A percentile compares a stretch with the other conserved stretches of the same genome.
Evolutionary conservation across 2,888 invertebrate genomes (phyloP).

Genomic region (Bellardia pandia): DNA sequence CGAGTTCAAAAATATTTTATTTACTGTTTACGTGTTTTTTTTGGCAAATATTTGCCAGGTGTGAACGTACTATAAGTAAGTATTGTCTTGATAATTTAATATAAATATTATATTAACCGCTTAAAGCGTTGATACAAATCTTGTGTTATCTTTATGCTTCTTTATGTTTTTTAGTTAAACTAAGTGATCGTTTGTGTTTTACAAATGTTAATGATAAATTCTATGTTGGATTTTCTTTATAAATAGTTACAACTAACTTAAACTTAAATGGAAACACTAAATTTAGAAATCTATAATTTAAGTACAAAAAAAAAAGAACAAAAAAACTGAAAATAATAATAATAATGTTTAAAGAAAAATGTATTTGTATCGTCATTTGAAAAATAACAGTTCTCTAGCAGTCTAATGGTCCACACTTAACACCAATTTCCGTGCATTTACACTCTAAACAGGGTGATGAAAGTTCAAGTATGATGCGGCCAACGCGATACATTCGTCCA

Average conservation of each 20-base stretch:
- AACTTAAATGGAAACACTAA: slow-evolving; percentile 1
- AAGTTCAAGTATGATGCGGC: slow-evolving; percentile 91
- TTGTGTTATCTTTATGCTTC: not conserved
- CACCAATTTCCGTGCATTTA: slow-evolving; percentile 93
- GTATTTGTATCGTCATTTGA: not conserved
- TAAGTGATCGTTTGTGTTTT: not conserved
- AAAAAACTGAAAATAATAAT: not conserved
- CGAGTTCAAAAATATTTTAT: no score
- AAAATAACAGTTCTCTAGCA: slow-evolving; percentile 84
- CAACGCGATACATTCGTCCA: slow-evolving; percentile 94
- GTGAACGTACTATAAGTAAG: not conserved
- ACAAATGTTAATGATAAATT: slow-evolving; percentile 15
- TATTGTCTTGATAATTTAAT: slow-evolving; percentile 58
- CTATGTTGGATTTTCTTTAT: not conserved
- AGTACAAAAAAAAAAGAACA: not conserved
- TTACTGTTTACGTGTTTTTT: no score
- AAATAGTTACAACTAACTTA: not conserved
- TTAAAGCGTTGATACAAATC: slow-evolving; percentile 34
- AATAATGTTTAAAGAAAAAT: not conserved
- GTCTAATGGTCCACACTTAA: slow-evolving; percentile 89
- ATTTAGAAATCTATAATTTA: slow-evolving; percentile 25
- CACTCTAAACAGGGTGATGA: slow-evolving; percentile 93
- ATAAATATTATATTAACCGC: slow-evolving; percentile 71
- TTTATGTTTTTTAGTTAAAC: slow-evolving; percentile 20
- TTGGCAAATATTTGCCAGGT: no score